A percentile compares a stretch with the other conserved stretches of the same genome.
Evolutionary conservation across 2,113 vertebrate species (phyloP).

Genomic region (Ursus arctos): DNA sequence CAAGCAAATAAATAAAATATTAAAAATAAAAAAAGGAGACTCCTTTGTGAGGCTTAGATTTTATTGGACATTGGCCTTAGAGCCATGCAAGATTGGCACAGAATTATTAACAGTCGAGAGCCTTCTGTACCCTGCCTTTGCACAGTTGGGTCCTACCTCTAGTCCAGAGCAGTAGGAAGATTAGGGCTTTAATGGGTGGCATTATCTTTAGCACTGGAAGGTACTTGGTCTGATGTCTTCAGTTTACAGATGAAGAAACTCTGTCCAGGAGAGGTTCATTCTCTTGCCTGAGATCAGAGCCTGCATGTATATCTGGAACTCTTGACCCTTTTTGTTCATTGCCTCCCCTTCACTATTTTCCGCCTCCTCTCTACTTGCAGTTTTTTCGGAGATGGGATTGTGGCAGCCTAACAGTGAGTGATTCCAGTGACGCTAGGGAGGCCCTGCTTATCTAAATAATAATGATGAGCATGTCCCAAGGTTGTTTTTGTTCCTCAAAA

Average conservation of each 20-base stretch:
- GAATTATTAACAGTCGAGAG: neutral
- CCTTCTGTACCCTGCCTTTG: neutral
- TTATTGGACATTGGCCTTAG: conserved; percentile 47
- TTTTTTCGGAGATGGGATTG: neutral
- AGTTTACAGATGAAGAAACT: conserved; percentile 53
- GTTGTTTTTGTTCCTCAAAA: neutral
- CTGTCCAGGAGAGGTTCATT: conserved; percentile 13
- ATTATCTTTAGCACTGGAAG: neutral
- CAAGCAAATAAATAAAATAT: neutral
- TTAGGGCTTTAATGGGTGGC: neutral
- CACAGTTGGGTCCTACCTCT: neutral
- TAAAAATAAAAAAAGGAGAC: neutral
- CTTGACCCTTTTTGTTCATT: neutral
- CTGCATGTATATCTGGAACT: conserved; percentile 49
- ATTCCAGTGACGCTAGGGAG: neutral
- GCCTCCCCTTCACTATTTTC: neutral
- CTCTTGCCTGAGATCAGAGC: neutral
- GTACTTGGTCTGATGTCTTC: conserved; percentile 17
- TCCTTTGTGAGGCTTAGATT: conserved; percentile 4
- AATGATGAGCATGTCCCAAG: neutral
- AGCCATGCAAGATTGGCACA: neutral
- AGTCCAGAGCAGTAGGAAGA: neutral
- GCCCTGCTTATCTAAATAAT: neutral
- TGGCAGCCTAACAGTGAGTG: neutral
- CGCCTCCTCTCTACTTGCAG: neutral